Evolutionary conservation across 2,113 vertebrate genomes (phyloP), one percentile per base, ranked within the genome.

Genomic region (Delphinapterus leucas): DNA sequence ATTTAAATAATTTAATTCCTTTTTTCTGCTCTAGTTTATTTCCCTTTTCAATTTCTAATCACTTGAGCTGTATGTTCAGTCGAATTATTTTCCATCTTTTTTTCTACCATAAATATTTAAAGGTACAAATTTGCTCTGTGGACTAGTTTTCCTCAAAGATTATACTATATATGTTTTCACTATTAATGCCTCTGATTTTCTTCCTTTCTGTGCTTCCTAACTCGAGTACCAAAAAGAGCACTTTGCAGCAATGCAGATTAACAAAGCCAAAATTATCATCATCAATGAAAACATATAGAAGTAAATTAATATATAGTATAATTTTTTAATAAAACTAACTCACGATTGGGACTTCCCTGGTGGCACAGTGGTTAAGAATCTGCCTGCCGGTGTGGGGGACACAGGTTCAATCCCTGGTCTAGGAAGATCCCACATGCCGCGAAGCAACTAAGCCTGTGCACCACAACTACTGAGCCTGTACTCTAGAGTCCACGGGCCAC

Each of bases 181-280:
- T 79, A 55, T 94, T 47, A 14, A 58, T 44, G 38, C 4, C 70
- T 94, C 25, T 65, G 49, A 83, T 73, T 93, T 68, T 81, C 31
- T 58, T 71, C 15, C 36, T 17, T 65, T 67, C 93, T 83, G 44
- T 68, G 71, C 73, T 31, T 63, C 73, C 47, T 89, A 77, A 68
- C 33, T 80, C 44, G n/a, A 84, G 18, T 53, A 92, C 47, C 38
- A 44, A 77, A 82, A 84, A 81, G 38, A 81, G 38, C 31, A 70
- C 38, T 84, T n/a, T 80, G 49, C 21, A 77, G 71, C 61, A 77
- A 61, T 77, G 55, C n/a, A 44, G 38, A 36, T 55, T 49, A 96
- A 83, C 53, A 90, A 93, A 94, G 84, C 8, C 38, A 76, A 96
- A 85, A 89, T 49, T 28, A 76, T 61, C 85, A 96, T n/a, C 63